Evolutionary conservation across 1,140 invertebrate species (phyloP), one percentile per base, ranked within the genome.

Genomic region (Pinna nobilis): DNA sequence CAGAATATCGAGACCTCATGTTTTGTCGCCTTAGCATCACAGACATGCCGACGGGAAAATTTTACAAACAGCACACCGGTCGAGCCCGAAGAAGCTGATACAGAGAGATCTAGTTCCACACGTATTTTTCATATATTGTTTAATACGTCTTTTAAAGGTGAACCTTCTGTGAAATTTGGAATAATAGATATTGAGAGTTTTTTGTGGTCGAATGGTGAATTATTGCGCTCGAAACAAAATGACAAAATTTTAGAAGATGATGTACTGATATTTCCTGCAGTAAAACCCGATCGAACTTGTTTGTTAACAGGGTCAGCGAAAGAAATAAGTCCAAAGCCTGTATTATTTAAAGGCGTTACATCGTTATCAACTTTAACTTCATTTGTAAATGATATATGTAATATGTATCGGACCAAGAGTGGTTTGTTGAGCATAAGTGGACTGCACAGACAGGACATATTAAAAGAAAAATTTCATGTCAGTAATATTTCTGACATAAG

Each of bases 381-480:
- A 6, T 83, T 79, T 70, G 73, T 86, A 0, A 86, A 86, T 74
- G 37, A 55, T 28, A 53, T 78, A 44, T 86, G 84, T 67, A 23
- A 66, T 33, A 80, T 76, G 15, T 86, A 80, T 49, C 60, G 72
- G 23, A 76, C 59, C 23, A 11, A 32, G 20, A 59, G 70, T 74
- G 84, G 84, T n/a, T 32, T n/a, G 20, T 32, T 82, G 13, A 74
- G 60, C 23, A 41, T 80, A 25, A 64, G 78, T 53, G 84, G 84
- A 15, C 50, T 83, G 6, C 84, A 86, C 53, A 49, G 77, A 55
- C 23, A 82, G 57, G 74, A 83, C 69, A 79, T 86, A 20, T 59
- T 83, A 18, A 61, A 72, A 35, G 77, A 73, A 3, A 55, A 83
- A n/a, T 86, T 79, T 70, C 59, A 72, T 13, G 79, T 82, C n/a